Base-by-base conservation (phyloP, 2,888 invertebrate genomes). In the Gortyna flavago region DNA sequence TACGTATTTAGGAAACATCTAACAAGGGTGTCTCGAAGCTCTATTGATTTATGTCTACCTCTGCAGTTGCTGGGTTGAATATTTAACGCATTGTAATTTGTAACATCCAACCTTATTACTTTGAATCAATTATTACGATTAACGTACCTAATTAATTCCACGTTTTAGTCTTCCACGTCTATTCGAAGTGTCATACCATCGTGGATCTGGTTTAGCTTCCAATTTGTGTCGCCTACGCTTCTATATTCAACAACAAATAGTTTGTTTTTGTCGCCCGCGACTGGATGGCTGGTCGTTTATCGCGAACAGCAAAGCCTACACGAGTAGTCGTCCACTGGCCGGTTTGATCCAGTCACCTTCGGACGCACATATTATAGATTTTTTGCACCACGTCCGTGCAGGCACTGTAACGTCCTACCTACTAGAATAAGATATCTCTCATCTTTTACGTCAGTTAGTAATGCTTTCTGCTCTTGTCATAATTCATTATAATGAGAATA, bases 381-480 rank as follows among this genome's bases (percentile, higher is more conserved):
- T 61, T 84, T 79, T 71, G 66, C 71, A 76, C 41, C 41, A 64
- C 64, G 62, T 75, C 70, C 65, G 81, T 68, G 79, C 77, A 80
- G 38, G 68, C 75, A 86, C 83, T 77, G 77, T 84, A 78, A 79
- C 74, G 64, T 74, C 72, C 51, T 76, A 75, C 79, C 74, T 72
- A 79, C 83, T 79, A 84, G 83, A 89, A 86, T 84, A 88, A 87
- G 86, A 86, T 86, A 87, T 89, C 86, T 89, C 72, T 77, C 77
- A 82, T 87, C 84, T 87, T 87, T 85, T 71, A 85, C 80, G 75
- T 80, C 85, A 86, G 84, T 89, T 88, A 85, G 90, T 88, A 88
- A 91, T 92, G 91, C 93, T 92, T 93, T 93, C 93, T 92, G 91
- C 92, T 91, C 90, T 91, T 89, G 86, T 88, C 89, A 86, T 90